Conservation (phyloP, 2,888 invertebrate species). For the Agrilus cyanescens region DNA sequence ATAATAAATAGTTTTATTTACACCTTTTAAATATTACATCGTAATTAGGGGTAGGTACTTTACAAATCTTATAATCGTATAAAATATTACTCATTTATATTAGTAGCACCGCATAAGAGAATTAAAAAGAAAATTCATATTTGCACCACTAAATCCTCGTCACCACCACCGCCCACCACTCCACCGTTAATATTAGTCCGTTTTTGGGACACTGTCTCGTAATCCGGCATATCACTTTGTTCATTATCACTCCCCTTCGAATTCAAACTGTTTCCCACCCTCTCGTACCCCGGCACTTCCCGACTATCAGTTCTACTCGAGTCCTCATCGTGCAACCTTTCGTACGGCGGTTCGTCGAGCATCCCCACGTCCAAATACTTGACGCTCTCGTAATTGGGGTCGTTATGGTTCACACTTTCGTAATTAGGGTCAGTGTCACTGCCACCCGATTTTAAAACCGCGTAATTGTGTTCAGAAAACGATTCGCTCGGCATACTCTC, state of each 20-base stretch:
- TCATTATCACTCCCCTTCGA: too few relatives aligned
- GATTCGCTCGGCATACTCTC: conserved; percentile 53
- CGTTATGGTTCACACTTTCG: conserved; percentile 53
- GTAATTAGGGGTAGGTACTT: too few relatives aligned
- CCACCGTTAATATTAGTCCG: too few relatives aligned
- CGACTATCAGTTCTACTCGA: conserved; percentile 21
- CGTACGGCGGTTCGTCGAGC: conserved; percentile 55
- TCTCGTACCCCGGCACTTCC: conserved; percentile 2
- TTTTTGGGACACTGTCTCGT: conserved; percentile 19
- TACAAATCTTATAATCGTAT: too few relatives aligned
- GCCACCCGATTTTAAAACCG: conserved; percentile 42
- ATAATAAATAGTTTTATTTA: too few relatives aligned
- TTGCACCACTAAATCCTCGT: not conserved
- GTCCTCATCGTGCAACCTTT: conserved; percentile 38
- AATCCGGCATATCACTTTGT: conserved; percentile 18
- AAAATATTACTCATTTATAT: too few relatives aligned
- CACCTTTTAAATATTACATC: too few relatives aligned
- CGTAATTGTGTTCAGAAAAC: conserved; percentile 42
- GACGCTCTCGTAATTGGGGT: conserved; percentile 76
- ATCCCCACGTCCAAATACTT: conserved; percentile 50
- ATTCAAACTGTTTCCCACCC: conserved; percentile 3
- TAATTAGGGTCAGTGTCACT: conserved; percentile 64
- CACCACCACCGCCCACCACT: not conserved
- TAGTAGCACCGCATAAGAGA: too few relatives aligned
- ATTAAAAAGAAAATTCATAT: not conserved